Evolutionary conservation across 2,113 vertebrate species (phyloP), one percentile per base, ranked within the genome.

Genomic region (Bufo gargarizans): DNA sequence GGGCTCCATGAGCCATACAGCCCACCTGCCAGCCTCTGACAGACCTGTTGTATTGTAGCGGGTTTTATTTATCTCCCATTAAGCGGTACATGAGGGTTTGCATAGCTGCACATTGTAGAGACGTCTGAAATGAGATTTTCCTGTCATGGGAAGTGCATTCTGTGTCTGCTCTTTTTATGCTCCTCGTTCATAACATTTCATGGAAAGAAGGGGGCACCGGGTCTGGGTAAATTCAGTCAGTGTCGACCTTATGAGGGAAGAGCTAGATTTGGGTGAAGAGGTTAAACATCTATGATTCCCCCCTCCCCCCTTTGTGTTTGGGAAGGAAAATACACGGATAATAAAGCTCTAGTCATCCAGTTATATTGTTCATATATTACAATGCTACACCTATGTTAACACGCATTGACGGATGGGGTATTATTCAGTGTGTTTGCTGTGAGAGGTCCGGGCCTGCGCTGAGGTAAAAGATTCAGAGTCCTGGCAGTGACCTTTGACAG

Each of bases 281-380:
- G 81, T 84, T 83, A 88, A 84, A 76, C 22, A 84, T 53, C 81
- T 88, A 82, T 88, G 47, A 83, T 88, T 84, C 67, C 65, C 20
- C 45, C 55, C 49, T 47, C 49, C n/a, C 72, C 69, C 49, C 59
- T 88, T 77, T 88, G 45, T 88, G 69, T 78, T 67, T 47, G 74
- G 71, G 33, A 69, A 77, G 78, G 77, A 84, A 84, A 84, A 63
- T 77, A 13, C 82, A 89, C 16, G 59, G 82, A 47, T 74, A 56
- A 84, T 89, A 89, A 78, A 89, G 72, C 72, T 89, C 63, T 55
- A 84, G 86, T 67, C 74, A 69, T 56, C 81, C 77, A 69, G 87
- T 55, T 56, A 84, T 78, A 78, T 67, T 77, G 59, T 89, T n/a
- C 81, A 56, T 45, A 55, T 84, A 63, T 83, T 71, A 89, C 45